Percentiles rank a stretch among this genome's conserved stretches.
Conservation (phyloP, 1,140 invertebrate genomes). For the Drosophila trapezifrons region DNA sequence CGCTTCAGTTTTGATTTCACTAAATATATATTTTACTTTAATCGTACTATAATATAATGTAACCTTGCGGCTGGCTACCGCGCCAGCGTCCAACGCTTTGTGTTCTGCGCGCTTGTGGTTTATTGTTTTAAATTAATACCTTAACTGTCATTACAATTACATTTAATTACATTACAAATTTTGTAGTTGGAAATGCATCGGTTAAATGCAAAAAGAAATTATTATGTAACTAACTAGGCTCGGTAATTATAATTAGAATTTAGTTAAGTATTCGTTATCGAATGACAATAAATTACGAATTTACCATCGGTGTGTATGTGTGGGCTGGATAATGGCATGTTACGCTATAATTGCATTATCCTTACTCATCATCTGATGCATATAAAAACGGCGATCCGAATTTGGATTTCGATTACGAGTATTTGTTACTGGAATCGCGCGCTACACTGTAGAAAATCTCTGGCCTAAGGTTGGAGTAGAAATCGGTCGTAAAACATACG, state of each 20-base stretch:
- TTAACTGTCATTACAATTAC: conserved; percentile 68
- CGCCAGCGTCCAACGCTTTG: conserved; percentile 23
- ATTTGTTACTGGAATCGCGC: conserved; percentile 37
- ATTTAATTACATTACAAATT: conserved; percentile 71
- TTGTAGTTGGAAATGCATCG: conserved; percentile 77
- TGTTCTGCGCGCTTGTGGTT: conserved; percentile 25
- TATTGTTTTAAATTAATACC: conserved; percentile 57
- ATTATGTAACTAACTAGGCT: conserved; percentile 67
- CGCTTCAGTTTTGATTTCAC: conserved; percentile 73
- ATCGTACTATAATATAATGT: conserved; percentile 38
- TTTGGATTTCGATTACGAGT: conserved; percentile 12
- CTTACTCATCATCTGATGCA: conserved; percentile 28
- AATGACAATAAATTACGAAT: conserved; percentile 74
- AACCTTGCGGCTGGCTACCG: conserved; percentile 22
- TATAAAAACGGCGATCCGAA: conserved; percentile 49
- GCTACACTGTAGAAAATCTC: conserved; percentile 69
- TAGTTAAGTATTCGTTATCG: conserved; percentile 62
- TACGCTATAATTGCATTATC: conserved; percentile 40
- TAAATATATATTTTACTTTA: conserved; percentile 71
- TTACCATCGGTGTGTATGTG: conserved; percentile 17
- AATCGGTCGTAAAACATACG: conserved; percentile 66
- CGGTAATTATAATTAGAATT: conserved; percentile 54
- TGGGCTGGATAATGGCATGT: conserved; percentile 14
- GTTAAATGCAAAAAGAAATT: conserved; percentile 78
- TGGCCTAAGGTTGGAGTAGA: conserved; percentile 48